Conservation (phyloP, 2,113 vertebrate genomes). For the Cottus gobio region DNA sequence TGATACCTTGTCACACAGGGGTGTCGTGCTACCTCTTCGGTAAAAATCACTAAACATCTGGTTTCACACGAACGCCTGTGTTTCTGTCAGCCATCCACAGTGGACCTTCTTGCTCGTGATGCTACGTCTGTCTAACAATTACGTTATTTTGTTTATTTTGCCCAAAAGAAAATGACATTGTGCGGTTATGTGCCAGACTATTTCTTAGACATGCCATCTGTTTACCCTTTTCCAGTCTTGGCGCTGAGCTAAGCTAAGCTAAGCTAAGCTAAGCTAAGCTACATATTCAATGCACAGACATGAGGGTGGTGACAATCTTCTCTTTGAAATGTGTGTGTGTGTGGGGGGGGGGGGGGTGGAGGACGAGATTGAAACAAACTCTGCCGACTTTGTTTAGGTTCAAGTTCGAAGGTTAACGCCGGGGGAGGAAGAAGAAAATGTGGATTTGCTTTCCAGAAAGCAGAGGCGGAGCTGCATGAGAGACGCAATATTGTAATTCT, state of each 20-base stretch:
- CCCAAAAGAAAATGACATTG: too few species aligned
- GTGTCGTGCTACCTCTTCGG: too few species aligned
- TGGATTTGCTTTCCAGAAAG: not conserved
- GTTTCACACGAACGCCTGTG: too few species aligned
- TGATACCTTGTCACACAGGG: too few species aligned
- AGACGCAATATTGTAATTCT: not conserved
- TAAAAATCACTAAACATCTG: too few species aligned
- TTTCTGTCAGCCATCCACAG: too few species aligned
- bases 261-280: not conserved
- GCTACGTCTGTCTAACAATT: too few species aligned
- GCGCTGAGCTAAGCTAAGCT: not conserved
- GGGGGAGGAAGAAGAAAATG: not conserved
- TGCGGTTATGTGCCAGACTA: too few species aligned
- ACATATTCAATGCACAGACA: not conserved
- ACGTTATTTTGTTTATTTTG: too few species aligned
- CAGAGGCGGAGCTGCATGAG: not conserved
- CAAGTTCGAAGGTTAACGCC: not conserved
- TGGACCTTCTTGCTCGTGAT: too few species aligned
- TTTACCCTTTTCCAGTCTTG: not conserved
- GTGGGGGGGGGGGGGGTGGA: too few species aligned
- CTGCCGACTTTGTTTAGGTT: not conserved
- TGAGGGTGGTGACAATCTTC: not conserved
- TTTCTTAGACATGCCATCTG: not conserved
- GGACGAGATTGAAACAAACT: not conserved
- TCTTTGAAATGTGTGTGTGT: not conserved